Evolutionary conservation across 2,888 invertebrate genomes (phyloP).

Genomic region (Blastobasis lacticolella): DNA sequence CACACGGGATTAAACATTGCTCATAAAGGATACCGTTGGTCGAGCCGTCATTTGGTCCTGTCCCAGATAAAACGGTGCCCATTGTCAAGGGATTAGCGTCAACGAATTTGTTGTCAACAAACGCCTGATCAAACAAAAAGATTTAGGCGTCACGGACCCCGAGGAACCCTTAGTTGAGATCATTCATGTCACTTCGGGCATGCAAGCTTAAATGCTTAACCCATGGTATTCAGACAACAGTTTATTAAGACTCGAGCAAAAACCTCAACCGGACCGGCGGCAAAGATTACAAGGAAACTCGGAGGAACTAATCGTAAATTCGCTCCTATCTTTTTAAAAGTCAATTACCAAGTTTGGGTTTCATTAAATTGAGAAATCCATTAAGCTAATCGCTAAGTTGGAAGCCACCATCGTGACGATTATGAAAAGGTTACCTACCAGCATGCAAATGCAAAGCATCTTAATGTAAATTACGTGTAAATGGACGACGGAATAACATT

Average conservation of each 20-base stretch:
- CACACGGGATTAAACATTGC: slow-evolving; percentile 42
- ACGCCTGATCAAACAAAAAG: slow-evolving; percentile 71
- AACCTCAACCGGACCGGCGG: slow-evolving; percentile 9
- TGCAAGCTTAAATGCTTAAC: slow-evolving; percentile 47
- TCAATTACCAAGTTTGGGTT: slow-evolving; percentile 58
- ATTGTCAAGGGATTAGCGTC: slow-evolving; percentile 72
- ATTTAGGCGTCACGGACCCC: slow-evolving; percentile 45
- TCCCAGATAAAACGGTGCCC: slow-evolving; percentile 51
- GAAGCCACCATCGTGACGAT: slow-evolving; percentile 59
- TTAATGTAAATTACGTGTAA: slow-evolving; percentile 67
- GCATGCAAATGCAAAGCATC: slow-evolving; percentile 60
- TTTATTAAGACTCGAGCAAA: slow-evolving; percentile 22
- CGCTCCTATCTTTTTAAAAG: slow-evolving; percentile 55
- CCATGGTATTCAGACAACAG: slow-evolving; percentile 34
- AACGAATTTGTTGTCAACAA: slow-evolving; percentile 70
- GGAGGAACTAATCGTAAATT: slow-evolving; percentile 40
- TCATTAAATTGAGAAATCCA: slow-evolving; percentile 67
- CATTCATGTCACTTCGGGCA: slow-evolving; percentile 44
- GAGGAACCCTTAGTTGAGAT: slow-evolving; percentile 48
- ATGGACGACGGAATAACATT: slow-evolving; percentile 49
- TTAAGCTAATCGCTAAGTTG: slow-evolving; percentile 62
- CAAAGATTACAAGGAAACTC: slow-evolving; percentile 15
- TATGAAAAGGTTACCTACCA: slow-evolving; percentile 60
- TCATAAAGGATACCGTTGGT: slow-evolving; percentile 49
- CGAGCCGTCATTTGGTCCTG: slow-evolving; percentile 38